These are phyloP conservation scores for Aphelenchoides fujianensis DNA, from an alignment of 1,140 invertebrate species.

Conservation along the genomic window DNA sequence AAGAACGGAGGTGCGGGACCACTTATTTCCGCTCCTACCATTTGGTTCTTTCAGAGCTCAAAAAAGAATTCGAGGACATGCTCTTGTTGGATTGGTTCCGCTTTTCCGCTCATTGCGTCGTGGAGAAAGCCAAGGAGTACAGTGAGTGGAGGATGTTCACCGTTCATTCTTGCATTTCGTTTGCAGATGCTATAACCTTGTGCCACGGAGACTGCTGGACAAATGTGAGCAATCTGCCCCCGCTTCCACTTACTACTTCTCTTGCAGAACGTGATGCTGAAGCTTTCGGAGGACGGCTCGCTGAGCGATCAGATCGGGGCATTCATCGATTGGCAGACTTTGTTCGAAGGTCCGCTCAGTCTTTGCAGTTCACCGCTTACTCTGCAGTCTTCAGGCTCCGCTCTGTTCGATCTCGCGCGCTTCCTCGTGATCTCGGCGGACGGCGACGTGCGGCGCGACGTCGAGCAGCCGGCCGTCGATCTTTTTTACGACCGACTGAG, in stretches of 20 bases:
- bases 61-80: background rate
- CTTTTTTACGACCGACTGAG: background rate
- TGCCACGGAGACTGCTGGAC: background rate
- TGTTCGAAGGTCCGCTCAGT: slow-evolving; percentile 20
- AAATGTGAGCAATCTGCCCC: background rate
- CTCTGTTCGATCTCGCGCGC: slow-evolving; percentile 23
- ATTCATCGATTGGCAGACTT: slow-evolving; percentile 23
- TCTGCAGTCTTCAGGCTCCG: background rate
- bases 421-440: slow-evolving; percentile 23
- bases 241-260: background rate
- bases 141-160: background rate
- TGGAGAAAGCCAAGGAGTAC: background rate
- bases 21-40: background rate
- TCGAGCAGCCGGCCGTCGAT: slow-evolving; percentile 1
- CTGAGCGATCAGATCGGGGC: slow-evolving; percentile 5
- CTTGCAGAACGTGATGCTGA: slow-evolving; percentile 23
- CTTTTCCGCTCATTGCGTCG: background rate
- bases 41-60: background rate
- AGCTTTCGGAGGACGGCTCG: slow-evolving; percentile 7
- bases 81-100: background rate
- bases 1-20: background rate
- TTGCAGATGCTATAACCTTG: background rate
- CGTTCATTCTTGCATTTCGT: background rate
- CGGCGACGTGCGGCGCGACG: slow-evolving; percentile 19
- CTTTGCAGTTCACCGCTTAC: background rate